Evolutionary conservation across 2,797 vertebrate genomes (phyloP).

Genomic region (Orestias chungarensis): DNA sequence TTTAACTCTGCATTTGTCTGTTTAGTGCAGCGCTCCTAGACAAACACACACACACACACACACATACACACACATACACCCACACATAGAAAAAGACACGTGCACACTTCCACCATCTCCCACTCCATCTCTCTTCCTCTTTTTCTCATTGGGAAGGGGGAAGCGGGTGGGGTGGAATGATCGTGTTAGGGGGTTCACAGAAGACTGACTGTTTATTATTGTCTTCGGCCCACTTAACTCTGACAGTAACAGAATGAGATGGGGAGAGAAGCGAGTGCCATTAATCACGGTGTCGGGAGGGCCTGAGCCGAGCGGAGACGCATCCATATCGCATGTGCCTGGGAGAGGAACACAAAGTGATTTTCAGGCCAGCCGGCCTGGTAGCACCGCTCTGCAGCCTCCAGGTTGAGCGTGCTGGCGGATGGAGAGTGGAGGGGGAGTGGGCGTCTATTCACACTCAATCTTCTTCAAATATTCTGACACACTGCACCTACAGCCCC

Average conservation of each 20-base stretch:
- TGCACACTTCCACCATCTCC: constrained; percentile 48
- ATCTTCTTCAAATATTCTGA: constrained; percentile 75
- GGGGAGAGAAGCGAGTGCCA: constrained; percentile 78
- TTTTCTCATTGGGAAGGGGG: constrained; percentile 62
- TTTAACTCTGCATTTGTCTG: constrained; percentile 52
- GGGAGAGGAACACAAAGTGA: constrained; percentile 72
- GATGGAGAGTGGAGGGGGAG: constrained; percentile 44
- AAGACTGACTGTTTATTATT: constrained; percentile 83
- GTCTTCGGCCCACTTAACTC: constrained; percentile 83
- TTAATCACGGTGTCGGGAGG: constrained; percentile 80
- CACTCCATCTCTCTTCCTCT: constrained; percentile 67
- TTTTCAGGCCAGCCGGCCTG: constrained; percentile 71
- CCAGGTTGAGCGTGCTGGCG: constrained; percentile 53
- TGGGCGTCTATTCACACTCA: constrained; percentile 67
- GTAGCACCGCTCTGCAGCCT: constrained; percentile 45
- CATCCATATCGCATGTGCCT: constrained; percentile 75
- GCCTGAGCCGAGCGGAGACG: constrained; percentile 64
- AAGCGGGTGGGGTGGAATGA: constrained; percentile 67
- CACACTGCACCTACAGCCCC: constrained; percentile 64
- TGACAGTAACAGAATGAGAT: constrained; percentile 85
- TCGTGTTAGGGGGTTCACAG: constrained; percentile 78
- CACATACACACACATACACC: constrained; percentile 28
- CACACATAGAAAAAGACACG: constrained; percentile 23
- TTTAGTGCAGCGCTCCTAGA: constrained; percentile 14
- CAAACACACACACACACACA: constrained; percentile 30